Percentiles rank a stretch among this genome's conserved stretches.
phyloP scores from a whole-genome alignment of 2,113 vertebrate species.

The Empidonax alnorum region DNA sequence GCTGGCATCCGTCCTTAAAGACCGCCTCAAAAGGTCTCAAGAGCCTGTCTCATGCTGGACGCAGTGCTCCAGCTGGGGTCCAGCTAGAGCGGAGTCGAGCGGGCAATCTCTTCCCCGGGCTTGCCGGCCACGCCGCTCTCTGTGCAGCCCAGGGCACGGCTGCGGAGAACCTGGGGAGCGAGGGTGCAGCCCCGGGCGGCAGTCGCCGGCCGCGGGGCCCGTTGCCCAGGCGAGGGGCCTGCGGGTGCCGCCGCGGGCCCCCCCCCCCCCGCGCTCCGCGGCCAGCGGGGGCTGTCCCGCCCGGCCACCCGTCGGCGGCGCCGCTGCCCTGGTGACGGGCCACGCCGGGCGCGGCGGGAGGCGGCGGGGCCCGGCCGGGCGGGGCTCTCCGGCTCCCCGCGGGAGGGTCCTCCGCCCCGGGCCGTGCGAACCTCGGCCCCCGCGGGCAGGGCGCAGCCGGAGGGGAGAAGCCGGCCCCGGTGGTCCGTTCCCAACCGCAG shows the following conservation, averaged over 20 bases:
- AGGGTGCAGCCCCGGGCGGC: not conserved
- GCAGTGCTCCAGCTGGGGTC: not conserved
- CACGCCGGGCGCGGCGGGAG: not conserved
- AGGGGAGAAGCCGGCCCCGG: not conserved
- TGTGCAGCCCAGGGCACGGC: accelerated
- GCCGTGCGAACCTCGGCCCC: not conserved
- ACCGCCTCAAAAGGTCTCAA: accelerated
- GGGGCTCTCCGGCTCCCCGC: too few relatives aligned
- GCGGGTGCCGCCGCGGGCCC: not conserved
- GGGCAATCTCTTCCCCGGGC: not conserved
- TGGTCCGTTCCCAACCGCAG: not conserved
- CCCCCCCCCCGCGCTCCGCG: not conserved
- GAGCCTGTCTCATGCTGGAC: accelerated
- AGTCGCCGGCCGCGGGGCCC: not conserved
- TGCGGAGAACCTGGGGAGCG: not conserved
- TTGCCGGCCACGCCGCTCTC: too few relatives aligned
- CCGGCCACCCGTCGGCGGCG: not conserved
- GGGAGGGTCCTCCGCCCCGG: too few relatives aligned
- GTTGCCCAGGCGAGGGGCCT: not conserved
- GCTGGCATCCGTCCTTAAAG: not conserved
- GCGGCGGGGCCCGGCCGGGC: not conserved
- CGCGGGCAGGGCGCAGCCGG: not conserved
- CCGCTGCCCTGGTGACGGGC: not conserved
- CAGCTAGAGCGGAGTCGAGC: too few relatives aligned
- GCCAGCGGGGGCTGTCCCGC: not conserved